Base-by-base conservation (phyloP, 2,113 vertebrate species). In the crab-eating macaque (Macaca fascicularis) region DNA sequence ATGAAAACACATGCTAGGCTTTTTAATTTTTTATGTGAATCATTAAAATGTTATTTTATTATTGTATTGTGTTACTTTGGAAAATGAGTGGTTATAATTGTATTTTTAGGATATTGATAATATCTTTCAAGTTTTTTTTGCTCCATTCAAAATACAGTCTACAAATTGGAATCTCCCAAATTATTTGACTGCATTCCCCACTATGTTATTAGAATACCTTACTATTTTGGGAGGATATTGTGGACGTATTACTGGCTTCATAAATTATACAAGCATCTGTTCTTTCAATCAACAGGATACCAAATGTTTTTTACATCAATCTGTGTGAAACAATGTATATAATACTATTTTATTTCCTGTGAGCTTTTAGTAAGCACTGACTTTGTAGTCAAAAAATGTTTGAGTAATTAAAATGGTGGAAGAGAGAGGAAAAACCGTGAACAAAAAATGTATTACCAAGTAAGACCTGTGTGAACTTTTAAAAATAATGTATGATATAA, bases 191-290 rank as follows among this genome's bases (percentile, higher is more conserved):
- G 72, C 64, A 86, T 86, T 97, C 48, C 52, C 90, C 70, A n/a
- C 35, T 97, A 94, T 96, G 94, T 97, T 97, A 94, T 94, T 97
- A 93, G 97, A 98, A 98, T 74, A 30, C 6, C 79, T 98, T 97
- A 61, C 97, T 98, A 96, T 98, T 98, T 98, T 97, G 93, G 97
- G 97, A 98, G 97, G 98, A 97, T 95, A 97, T 61, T 81, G 40
- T 79, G 82, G 69, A 95, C 84, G 72, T 97, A 95, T 98, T 98
- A 98, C 64, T 78, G 79, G 97, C 94, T 97, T 94, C 94, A 97
- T 97, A 98, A 98, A 97, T 98, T 94, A 96, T 69, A 74, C 25
- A 89, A 97, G 74, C 98, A 98, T 98, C 98, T 99, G 98, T 96
- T 98, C 97, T 96, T 97, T 98, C 98, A 95, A 97, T 99, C 98